Evolutionary conservation across 1,140 invertebrate genomes (phyloP), one percentile per base, ranked within the genome.

Genomic region (Zaprionus nigranus): DNA sequence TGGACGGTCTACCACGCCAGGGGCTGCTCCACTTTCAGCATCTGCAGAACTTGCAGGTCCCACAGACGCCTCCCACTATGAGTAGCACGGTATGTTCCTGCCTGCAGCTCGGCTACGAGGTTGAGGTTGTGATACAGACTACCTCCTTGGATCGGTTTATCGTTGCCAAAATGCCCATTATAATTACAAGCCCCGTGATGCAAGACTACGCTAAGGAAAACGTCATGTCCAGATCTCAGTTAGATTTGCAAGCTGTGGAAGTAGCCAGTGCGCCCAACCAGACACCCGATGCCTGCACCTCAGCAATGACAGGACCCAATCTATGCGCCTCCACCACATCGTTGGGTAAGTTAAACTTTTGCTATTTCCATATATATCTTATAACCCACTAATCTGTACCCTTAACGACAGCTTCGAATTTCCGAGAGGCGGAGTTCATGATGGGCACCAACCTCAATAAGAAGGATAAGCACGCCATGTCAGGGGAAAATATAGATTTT

Each of bases 71-170:
- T 13, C 95, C 96, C 0, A 95, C 95, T 2, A 95, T 96, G 88
- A 92, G 58, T n/a, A 11, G 95, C 1, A 92, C 93, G 2, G 94
- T 95, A 72, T 96, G 96, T 75, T 93, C 93, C 24, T 94, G 96
- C 49, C 96, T 97, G 49, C 95, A 96, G 91, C 86, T 96, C 28
- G 94, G 94, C 76, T 96, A 96, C 91, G 94, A 95, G 81, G 78
- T 97, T 12, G 94, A 95, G 90, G 94, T 96, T 1, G 67, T 76
- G 22, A 79, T 93, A 6, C 79, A 73, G 57, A 87, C 92, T 2
- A 68, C 66, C 22, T 80, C 91, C 17, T 58, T 83, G 11, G 93
- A 94, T 66, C 90, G 91, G 34, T 94, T 93, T 66, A 86, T 95
- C 13, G 72, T 76, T 3, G 79, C 91, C 1, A 91, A 91, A 28